phyloP scores from a whole-genome alignment of 30 jellyfish, hydroid and myxozoan species.

The Chrysaora quinquecirrha region DNA sequence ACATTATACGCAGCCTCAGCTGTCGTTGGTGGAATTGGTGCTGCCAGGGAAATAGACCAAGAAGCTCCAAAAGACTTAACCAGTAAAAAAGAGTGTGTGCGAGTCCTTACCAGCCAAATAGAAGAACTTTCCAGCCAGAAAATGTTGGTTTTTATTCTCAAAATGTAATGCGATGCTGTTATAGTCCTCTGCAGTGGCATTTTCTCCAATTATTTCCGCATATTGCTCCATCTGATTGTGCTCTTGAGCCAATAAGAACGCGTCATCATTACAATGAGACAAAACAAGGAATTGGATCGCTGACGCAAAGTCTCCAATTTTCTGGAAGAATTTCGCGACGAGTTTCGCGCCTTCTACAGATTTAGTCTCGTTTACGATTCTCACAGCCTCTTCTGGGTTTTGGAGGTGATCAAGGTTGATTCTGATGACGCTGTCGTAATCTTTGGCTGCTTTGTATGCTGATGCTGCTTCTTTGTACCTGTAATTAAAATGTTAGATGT shows the following conservation, averaged over 20 bases:
- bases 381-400: constrained; percentile 99
- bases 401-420: constrained; percentile 91
- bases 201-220: constrained; percentile 94
- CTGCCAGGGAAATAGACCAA: too few relatives aligned
- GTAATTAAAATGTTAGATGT: background rate
- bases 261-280: constrained; percentile 94
- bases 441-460: constrained; percentile 96
- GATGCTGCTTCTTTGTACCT: constrained; percentile 94
- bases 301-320: constrained; percentile 98
- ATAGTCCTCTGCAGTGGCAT: constrained; percentile 91
- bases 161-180: constrained; percentile 93
- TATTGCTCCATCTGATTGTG: constrained; percentile 97
- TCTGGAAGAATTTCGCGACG: constrained; percentile 98
- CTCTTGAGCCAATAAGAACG: constrained; percentile 97
- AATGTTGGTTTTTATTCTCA: constrained; percentile 81
- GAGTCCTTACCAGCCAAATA: constrained; percentile 64
- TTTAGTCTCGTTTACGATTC: constrained; percentile 97
- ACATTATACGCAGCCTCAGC: too few relatives aligned
- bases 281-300: constrained; percentile 97
- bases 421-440: constrained; percentile 92
- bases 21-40: too few relatives aligned
- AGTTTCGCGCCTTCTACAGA: constrained; percentile 97
- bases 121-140: constrained; percentile 93
- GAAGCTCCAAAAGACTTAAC: too few relatives aligned
- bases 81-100: too few relatives aligned